These are phyloP conservation scores for Nephrotoma appendiculata DNA, from an alignment of 2,888 invertebrate genomes.

Conservation along the genomic window DNA sequence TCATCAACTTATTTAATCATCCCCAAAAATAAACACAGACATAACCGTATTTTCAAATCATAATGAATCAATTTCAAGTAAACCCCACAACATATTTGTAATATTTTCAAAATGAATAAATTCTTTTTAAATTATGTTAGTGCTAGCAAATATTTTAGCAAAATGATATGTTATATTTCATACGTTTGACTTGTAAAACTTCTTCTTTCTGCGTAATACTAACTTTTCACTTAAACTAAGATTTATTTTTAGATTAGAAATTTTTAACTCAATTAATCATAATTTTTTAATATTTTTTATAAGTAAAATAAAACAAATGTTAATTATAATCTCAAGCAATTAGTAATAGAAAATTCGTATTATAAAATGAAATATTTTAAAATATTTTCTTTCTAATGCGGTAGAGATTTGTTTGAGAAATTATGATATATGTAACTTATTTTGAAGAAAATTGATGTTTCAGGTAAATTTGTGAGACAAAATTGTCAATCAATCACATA, in stretches of 20 bases:
- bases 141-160: too few relatives aligned
- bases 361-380: not conserved
- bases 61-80: too few relatives aligned
- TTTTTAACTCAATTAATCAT: not conserved
- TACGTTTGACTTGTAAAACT: not conserved
- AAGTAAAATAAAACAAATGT: not conserved
- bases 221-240: not conserved
- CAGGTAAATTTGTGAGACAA: not conserved
- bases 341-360: not conserved
- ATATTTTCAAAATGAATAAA: too few relatives aligned
- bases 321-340: not conserved
- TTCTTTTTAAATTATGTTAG: too few relatives aligned
- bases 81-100: too few relatives aligned
- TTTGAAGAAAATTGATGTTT: not conserved
- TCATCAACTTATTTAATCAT: too few relatives aligned
- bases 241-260: not conserved
- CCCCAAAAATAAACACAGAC: too few relatives aligned
- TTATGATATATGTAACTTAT: not conserved
- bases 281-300: not conserved
- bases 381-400: not conserved
- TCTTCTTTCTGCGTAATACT: not conserved
- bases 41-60: too few relatives aligned
- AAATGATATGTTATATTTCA: not conserved
- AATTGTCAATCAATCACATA: not conserved
- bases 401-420: not conserved